These are phyloP conservation scores for Limnephilus auricula DNA, from an alignment of 2,888 invertebrate species.

Conservation along the genomic window DNA sequence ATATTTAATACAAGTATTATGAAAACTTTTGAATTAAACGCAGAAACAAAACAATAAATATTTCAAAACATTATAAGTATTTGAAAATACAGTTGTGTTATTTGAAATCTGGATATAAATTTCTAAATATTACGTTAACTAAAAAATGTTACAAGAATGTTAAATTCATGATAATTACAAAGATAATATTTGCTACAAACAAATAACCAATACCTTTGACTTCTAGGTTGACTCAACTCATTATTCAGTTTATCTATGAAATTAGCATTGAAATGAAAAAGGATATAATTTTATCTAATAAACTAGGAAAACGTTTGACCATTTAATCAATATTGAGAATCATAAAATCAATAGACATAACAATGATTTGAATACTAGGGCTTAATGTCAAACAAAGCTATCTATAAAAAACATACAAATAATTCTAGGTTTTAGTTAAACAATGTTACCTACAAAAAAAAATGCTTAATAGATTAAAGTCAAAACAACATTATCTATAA, in stretches of 20 bases:
- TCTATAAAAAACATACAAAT: no score
- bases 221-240: background rate
- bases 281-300: background rate
- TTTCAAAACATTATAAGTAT: background rate
- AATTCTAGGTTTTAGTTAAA: no score
- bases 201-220: background rate
- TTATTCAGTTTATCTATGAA: background rate
- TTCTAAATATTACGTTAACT: background rate
- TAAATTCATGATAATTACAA: background rate
- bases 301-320: background rate
- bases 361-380: background rate
- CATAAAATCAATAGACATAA: background rate
- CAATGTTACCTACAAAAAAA: no score
- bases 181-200: background rate
- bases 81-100: background rate
- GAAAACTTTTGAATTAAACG: background rate
- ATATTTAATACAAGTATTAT: background rate
- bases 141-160: background rate
- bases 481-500: no score
- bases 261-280: background rate
- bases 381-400: no score
- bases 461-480: no score
- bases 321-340: background rate
- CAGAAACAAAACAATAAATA: background rate
- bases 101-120: background rate